Evolutionary conservation across 2,888 invertebrate genomes (phyloP).

Genomic region (Cryptops parisi): DNA sequence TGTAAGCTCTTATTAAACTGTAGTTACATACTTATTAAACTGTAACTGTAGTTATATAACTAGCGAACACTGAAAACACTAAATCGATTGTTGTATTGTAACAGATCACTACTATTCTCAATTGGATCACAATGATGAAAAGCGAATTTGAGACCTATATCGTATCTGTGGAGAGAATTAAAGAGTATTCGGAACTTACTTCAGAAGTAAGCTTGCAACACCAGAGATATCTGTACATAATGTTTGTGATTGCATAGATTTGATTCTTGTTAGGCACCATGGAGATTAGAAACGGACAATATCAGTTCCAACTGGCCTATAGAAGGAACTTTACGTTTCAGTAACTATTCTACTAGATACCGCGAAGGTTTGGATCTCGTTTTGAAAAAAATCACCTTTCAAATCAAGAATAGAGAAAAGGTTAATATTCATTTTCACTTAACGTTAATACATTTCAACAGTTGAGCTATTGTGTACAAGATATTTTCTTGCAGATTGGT

Average conservation of each 20-base stretch:
- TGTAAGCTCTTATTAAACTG: constrained; percentile 17
- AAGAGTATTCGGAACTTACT: constrained; percentile 35
- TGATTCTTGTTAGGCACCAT: constrained; percentile 1
- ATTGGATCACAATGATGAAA: constrained; percentile 39
- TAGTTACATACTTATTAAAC: neutral
- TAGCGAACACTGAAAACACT: too few relatives aligned
- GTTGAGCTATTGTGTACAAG: neutral
- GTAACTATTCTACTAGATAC: constrained; percentile 25
- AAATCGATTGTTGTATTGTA: neutral
- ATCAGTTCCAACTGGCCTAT: constrained; percentile 27
- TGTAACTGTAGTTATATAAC: too few relatives aligned
- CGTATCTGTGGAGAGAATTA: constrained; percentile 39
- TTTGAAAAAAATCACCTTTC: constrained; percentile 24
- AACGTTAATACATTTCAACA: too few relatives aligned
- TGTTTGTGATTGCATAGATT: too few relatives aligned
- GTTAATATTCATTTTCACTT: neutral
- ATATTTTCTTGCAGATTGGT: constrained; percentile 41
- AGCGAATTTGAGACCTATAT: constrained; percentile 41
- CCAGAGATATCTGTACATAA: neutral
- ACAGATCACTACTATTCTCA: constrained; percentile 36
- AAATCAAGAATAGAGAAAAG: constrained; percentile 22
- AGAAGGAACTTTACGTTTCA: constrained; percentile 26
- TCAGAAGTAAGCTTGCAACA: constrained; percentile 29
- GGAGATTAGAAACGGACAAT: neutral
- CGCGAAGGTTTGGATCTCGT: constrained; percentile 26